Evolutionary conservation across 2,888 invertebrate species (phyloP).

Genomic region (Rhamphomyia laevipes): DNA sequence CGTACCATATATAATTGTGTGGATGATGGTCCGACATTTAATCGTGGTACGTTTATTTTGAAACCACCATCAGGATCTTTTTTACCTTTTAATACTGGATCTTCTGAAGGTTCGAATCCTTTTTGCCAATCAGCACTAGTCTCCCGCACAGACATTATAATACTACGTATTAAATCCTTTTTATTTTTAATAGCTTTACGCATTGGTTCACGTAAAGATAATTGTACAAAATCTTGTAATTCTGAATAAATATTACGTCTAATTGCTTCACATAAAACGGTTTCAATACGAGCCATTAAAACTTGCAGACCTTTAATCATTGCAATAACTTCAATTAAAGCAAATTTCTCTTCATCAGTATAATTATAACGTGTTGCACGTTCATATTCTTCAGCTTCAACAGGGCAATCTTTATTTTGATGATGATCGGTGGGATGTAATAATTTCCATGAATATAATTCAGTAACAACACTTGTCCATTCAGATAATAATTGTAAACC

Average conservation of each 20-base stretch:
- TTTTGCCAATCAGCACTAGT: constrained; percentile 95
- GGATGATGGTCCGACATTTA: constrained; percentile 89
- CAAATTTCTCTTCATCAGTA: constrained; percentile 92
- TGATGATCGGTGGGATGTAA: constrained; percentile 96
- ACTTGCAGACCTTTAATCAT: constrained; percentile 99
- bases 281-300: constrained; percentile 93
- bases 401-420: constrained; percentile 87
- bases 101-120: constrained; percentile 81
- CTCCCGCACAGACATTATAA: constrained; percentile 92
- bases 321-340: constrained; percentile 94
- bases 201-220: constrained; percentile 77
- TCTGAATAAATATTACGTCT: constrained; percentile 89
- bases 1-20: constrained; percentile 98
- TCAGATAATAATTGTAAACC: constrained; percentile 89
- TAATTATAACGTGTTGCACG: constrained; percentile 96
- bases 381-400: constrained; percentile 97
- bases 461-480: constrained; percentile 95
- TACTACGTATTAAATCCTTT: constrained; percentile 89
- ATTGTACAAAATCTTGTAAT: constrained; percentile 92
- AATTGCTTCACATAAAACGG: constrained; percentile 86
- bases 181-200: constrained; percentile 96
- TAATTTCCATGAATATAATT: constrained; percentile 95
- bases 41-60: constrained; percentile 79
- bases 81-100: constrained; percentile 85
- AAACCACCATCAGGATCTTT: constrained; percentile 89